A percentile compares a stretch with the other conserved stretches of the same genome.
These are phyloP conservation scores for Drosophila bunnanda DNA, from an alignment of 2,888 invertebrate genomes.

Conservation along the genomic window DNA sequence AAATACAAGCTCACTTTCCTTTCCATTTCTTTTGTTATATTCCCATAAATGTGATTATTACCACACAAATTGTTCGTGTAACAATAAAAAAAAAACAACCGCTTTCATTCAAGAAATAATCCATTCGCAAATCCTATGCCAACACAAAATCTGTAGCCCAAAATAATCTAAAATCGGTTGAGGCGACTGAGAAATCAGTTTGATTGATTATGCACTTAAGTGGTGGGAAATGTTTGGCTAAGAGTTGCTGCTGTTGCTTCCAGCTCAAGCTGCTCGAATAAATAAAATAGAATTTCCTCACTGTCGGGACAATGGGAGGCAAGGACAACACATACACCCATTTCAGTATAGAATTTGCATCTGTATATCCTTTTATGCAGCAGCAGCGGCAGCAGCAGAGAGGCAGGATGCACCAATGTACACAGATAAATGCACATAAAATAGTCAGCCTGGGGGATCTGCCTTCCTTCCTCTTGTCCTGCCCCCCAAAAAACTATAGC, in stretches of 20 bases:
- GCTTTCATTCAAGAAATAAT: conserved; percentile 15
- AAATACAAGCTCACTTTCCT: background rate
- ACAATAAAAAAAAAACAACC: background rate
- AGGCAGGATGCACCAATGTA: conserved; percentile 26
- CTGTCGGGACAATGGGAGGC: conserved; percentile 31
- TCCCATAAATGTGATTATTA: conserved; percentile 13
- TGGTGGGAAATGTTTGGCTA: conserved; percentile 45
- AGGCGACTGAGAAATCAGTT: conserved; percentile 72
- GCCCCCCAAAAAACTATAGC: too few relatives aligned
- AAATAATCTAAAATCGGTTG: conserved; percentile 41
- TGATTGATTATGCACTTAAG: conserved; percentile 83
- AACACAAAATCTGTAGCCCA: conserved; percentile 33
- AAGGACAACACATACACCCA: conserved; percentile 9
- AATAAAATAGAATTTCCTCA: conserved; percentile 63
- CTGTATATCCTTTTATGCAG: conserved; percentile 70
- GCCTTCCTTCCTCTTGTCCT: background rate
- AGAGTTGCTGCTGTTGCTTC: conserved; percentile 22
- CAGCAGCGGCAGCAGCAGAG: conserved; percentile 2
- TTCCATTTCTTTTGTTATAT: too few relatives aligned
- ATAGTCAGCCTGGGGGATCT: conserved; percentile 51
- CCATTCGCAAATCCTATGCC: conserved; percentile 35
- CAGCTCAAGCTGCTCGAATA: conserved; percentile 39
- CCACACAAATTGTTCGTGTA: conserved; percentile 1
- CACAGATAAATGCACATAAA: conserved; percentile 66
- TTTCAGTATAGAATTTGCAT: conserved; percentile 66